Percentiles rank a stretch among this genome's conserved stretches.
These are phyloP conservation scores for Cotesia vestalis DNA, from an alignment of 1,140 invertebrate species.

Conservation along the genomic window DNA sequence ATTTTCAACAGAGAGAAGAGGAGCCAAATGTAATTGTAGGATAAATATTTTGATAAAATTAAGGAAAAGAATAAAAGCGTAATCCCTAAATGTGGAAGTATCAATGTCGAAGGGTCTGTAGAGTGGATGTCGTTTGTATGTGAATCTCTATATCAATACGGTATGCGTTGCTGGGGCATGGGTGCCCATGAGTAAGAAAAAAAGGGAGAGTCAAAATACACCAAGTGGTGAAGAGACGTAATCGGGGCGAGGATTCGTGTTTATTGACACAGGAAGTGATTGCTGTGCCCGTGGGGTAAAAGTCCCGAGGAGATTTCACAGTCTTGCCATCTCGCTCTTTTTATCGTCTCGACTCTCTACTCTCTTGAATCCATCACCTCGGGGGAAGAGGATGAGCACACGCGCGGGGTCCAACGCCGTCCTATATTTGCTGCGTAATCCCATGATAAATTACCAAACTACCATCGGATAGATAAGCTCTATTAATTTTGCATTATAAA, in stretches of 20 bases:
- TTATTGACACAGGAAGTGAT: slow-evolving; percentile 63
- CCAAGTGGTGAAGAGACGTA: slow-evolving; percentile 48
- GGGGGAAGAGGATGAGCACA: slow-evolving; percentile 11
- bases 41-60: slow-evolving; percentile 40
- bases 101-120: slow-evolving; percentile 40
- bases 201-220: slow-evolving; percentile 32
- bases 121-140: slow-evolving; percentile 41
- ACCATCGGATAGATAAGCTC: slow-evolving; percentile 56
- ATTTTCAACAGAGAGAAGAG: neutral
- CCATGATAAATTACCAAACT: slow-evolving; percentile 63
- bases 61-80: slow-evolving; percentile 26
- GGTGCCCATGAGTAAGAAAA: neutral
- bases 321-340: slow-evolving; percentile 32
- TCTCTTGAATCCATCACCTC: slow-evolving; percentile 3
- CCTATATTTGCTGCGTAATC: slow-evolving; percentile 64
- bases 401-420: neutral
- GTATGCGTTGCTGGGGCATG: neutral
- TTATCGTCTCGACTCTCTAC: neutral
- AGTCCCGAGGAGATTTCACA: slow-evolving; percentile 29
- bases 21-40: slow-evolving; percentile 35
- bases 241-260: slow-evolving; percentile 42
- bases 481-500: slow-evolving; percentile 64
- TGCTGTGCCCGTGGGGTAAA: slow-evolving; percentile 50
- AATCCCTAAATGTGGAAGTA: slow-evolving; percentile 32
- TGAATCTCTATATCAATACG: slow-evolving; percentile 28